Evolutionary conservation across 1,140 invertebrate genomes (phyloP), one percentile per base, ranked within the genome.

Genomic region (Macrobrachium rosenbergii): DNA sequence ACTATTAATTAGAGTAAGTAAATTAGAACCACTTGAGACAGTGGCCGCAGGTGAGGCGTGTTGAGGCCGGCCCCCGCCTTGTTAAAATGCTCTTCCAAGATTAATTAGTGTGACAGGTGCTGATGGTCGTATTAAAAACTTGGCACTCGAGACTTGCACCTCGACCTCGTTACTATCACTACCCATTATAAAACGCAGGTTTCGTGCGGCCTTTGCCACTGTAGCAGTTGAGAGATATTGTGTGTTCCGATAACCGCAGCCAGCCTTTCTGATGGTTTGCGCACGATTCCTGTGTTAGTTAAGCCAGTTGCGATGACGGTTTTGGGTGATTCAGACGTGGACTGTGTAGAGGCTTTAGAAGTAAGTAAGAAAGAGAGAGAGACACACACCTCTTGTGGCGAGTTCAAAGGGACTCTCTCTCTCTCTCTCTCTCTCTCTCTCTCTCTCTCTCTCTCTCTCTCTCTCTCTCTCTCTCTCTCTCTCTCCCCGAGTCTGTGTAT

Each of bases 51-150:
- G 52, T 52, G n/a, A 58, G 21, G 77, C 43, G 14, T 8, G 52
- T 12, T 52, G 52, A 5, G 52, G 52, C 52, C 52, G 52, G 76
- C 62, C 17, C 37, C n/a, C 75, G 78, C 67, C 84, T 87, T 87
- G 84, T 81, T 87, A 76, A 73, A 59, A 59, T 73, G 58, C 78
- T 59, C 69, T 17, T 21, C 37, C 45, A 81, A 87, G 84, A 87
- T 87, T 87, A 87, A 87, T 87, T 87, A 87, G 58, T 73, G 64
- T 87, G 78, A 87, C 84, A 87, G 84, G 84, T 87, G 84, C 67
- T 81, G 84, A 87, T 75, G 84, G 78, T 59, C 69, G 84, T 76
- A 87, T 87, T 87, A 87, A 87, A 87, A 87, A 73, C 84, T 87
- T 87, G 84, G 84, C 84, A 87, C 78, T 75, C 77, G 12, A 12